phyloP scores from a whole-genome alignment of 1,140 invertebrate species.

The Drosophila varians region DNA sequence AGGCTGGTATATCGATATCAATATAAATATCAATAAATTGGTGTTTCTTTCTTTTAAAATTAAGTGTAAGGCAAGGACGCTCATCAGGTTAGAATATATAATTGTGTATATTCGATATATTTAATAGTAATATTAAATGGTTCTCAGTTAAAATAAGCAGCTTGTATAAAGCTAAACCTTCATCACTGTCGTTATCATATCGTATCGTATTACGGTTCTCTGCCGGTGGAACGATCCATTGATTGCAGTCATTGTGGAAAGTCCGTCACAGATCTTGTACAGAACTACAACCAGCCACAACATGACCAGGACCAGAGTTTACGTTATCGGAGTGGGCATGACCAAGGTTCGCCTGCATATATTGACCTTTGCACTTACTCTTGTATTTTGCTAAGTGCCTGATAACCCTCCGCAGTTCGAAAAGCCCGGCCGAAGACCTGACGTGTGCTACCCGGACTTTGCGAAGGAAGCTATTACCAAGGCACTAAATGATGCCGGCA shows the following conservation, averaged over 20 bases:
- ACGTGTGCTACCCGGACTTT: constrained; percentile 97
- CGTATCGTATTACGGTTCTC: constrained; percentile 10
- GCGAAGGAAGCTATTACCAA: constrained; percentile 96
- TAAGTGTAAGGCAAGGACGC: too few relatives aligned
- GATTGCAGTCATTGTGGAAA: constrained; percentile 19
- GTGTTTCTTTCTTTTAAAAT: too few relatives aligned
- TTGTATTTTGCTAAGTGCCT: not conserved
- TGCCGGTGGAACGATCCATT: constrained; percentile 2
- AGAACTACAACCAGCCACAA: constrained; percentile 33
- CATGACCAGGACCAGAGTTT: constrained; percentile 88
- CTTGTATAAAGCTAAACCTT: not conserved
- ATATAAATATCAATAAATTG: too few relatives aligned
- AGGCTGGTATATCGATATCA: too few relatives aligned
- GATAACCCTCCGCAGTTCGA: constrained; percentile 80
- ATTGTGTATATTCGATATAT: too few relatives aligned
- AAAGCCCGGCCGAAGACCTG: constrained; percentile 92
- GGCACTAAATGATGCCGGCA: constrained; percentile 93
- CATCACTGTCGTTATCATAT: constrained; percentile 23
- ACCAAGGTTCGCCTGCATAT: constrained; percentile 88
- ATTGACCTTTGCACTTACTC: constrained; percentile 47
- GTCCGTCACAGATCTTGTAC: constrained; percentile 16
- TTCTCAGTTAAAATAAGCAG: too few relatives aligned
- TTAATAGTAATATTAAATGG: too few relatives aligned
- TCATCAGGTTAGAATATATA: too few relatives aligned
- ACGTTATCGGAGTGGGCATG: constrained; percentile 98